Percentiles rank a stretch among this genome's conserved stretches.
These are phyloP conservation scores for Tortrix viridana DNA, from an alignment of 2,888 invertebrate species.

Conservation along the genomic window DNA sequence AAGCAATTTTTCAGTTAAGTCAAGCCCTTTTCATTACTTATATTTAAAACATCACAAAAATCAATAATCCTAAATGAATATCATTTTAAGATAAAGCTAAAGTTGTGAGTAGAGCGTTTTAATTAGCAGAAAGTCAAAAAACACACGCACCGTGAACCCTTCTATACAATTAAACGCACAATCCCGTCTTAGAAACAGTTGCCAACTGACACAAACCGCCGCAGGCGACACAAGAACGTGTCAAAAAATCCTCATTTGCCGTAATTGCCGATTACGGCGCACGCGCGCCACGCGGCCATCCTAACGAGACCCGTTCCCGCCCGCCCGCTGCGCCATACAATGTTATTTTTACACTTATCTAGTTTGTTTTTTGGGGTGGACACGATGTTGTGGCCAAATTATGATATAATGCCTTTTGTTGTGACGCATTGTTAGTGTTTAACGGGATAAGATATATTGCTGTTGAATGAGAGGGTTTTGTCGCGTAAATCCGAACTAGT, in stretches of 20 bases:
- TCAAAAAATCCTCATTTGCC: slow-evolving; percentile 51
- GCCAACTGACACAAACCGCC: slow-evolving; percentile 41
- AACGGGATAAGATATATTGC: slow-evolving; percentile 30
- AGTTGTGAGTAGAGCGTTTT: too few species aligned
- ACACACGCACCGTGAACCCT: not conserved
- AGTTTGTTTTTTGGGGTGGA: slow-evolving; percentile 36
- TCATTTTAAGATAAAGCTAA: too few species aligned
- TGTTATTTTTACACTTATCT: slow-evolving; percentile 46
- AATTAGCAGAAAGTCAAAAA: too few species aligned
- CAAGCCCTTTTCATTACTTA: too few species aligned
- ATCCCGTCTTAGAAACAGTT: slow-evolving; percentile 17
- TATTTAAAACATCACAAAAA: too few species aligned
- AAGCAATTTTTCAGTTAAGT: too few species aligned
- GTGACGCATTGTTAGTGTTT: slow-evolving; percentile 34
- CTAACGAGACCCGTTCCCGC: slow-evolving; percentile 66
- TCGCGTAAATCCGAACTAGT: not conserved
- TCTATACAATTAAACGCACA: slow-evolving; percentile 7
- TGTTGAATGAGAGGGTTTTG: slow-evolving; percentile 23
- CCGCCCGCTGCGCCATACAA: slow-evolving; percentile 59
- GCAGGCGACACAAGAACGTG: slow-evolving; percentile 47
- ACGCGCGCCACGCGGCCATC: slow-evolving; percentile 40
- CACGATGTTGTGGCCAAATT: slow-evolving; percentile 37
- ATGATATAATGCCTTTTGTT: slow-evolving; percentile 37
- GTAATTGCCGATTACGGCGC: slow-evolving; percentile 43
- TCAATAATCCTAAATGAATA: too few species aligned